These are phyloP conservation scores for Eugnorisma glareosa DNA, from an alignment of 2,888 invertebrate species.

Conservation along the genomic window DNA sequence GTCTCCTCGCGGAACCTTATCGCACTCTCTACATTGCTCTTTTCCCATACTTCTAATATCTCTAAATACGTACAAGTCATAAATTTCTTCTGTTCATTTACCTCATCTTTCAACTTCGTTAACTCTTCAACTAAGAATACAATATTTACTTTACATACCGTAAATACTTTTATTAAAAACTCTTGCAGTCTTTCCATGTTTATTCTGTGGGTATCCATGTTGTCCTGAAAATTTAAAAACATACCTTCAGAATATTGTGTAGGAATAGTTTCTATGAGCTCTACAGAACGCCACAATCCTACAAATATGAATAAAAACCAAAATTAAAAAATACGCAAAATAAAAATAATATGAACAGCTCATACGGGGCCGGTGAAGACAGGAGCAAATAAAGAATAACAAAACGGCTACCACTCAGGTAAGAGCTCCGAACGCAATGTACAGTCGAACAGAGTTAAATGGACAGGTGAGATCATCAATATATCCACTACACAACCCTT, in stretches of 20 bases:
- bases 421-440: conserved; percentile 70
- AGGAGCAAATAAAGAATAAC: conserved; percentile 84
- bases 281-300: conserved; percentile 18
- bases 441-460: conserved; percentile 22
- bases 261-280: neutral
- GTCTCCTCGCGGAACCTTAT: conserved; percentile 91
- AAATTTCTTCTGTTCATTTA: conserved; percentile 88
- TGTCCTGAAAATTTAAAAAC: conserved; percentile 91
- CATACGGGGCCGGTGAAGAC: conserved; percentile 86
- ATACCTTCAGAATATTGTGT: conserved; percentile 38
- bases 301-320: conserved; percentile 27
- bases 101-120: conserved; percentile 88
- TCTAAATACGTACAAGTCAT: conserved; percentile 87
- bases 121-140: conserved; percentile 91
- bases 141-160: conserved; percentile 90
- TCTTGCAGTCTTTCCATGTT: conserved; percentile 92
- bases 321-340: conserved; percentile 61
- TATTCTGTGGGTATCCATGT: conserved; percentile 92
- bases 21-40: conserved; percentile 88
- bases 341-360: conserved; percentile 70
- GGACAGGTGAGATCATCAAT: neutral
- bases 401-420: conserved; percentile 74
- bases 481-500: neutral
- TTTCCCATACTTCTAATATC: conserved; percentile 90
- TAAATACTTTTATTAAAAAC: conserved; percentile 88